These are phyloP conservation scores for Dinocampus coccinellae DNA, from an alignment of 2,888 invertebrate genomes.

Conservation along the genomic window DNA sequence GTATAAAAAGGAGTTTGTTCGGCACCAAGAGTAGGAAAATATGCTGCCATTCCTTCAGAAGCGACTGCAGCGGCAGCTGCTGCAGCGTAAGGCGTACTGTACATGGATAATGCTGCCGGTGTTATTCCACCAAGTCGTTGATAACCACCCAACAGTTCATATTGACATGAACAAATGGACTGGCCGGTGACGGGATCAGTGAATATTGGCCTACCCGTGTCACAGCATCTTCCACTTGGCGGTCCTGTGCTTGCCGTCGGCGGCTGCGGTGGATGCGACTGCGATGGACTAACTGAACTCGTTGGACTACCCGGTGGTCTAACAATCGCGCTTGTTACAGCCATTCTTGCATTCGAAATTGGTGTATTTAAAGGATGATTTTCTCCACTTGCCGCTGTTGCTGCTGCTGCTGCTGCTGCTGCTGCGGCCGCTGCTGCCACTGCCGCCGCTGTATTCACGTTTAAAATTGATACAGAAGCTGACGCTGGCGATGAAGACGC, in stretches of 20 bases:
- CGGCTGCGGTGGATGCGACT: conserved; percentile 69
- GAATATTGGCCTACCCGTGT: conserved; percentile 91
- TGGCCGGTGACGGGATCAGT: conserved; percentile 91
- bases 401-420: conserved; percentile 43
- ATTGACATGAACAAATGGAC: conserved; percentile 91
- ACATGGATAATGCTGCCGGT: conserved; percentile 78
- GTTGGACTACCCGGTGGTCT: conserved; percentile 71
- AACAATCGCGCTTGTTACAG: conserved; percentile 71
- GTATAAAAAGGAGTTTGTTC: conserved; percentile 90
- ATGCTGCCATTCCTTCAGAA: conserved; percentile 83
- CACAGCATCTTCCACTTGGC: conserved; percentile 80
- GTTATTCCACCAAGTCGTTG: conserved; percentile 85
- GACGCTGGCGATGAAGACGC: conserved; percentile 64
- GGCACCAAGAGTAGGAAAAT: conserved; percentile 86
- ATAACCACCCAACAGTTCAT: conserved; percentile 81
- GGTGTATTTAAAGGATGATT: conserved; percentile 51
- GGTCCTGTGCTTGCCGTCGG: conserved; percentile 70
- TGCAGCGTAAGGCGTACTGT: conserved; percentile 83
- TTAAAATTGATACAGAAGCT: conserved; percentile 47
- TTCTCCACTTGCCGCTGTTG: conserved; percentile 42
- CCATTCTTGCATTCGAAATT: conserved; percentile 70
- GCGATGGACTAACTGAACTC: conserved; percentile 71
- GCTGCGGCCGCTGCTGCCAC: conserved; percentile 69
- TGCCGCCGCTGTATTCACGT: conserved; percentile 66
- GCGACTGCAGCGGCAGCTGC: conserved; percentile 72